Percentiles rank a stretch among this genome's conserved stretches.
phyloP scores from a whole-genome alignment of 2,797 vertebrate genomes.

The Halcyon badia region DNA sequence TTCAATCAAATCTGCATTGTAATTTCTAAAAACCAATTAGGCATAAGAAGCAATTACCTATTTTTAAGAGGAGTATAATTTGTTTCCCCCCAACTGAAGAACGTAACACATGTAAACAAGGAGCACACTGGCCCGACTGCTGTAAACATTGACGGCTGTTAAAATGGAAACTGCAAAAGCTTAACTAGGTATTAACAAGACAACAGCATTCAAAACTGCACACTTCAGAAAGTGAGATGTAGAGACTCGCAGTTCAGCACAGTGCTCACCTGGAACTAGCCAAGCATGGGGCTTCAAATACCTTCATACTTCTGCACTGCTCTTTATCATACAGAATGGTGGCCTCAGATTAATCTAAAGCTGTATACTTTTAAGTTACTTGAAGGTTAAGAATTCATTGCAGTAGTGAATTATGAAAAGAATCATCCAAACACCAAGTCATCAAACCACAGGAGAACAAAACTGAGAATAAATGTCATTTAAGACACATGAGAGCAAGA shows the following conservation, averaged over 20 bases:
- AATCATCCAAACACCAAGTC: background rate
- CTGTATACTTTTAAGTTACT: background rate
- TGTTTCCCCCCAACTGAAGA: conserved; percentile 68
- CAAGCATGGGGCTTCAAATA: fast-evolving
- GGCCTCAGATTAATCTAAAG: background rate
- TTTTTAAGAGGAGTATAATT: conserved; percentile 78
- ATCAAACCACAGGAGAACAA: fast-evolving
- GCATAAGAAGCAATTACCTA: conserved; percentile 77
- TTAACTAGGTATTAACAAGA: background rate
- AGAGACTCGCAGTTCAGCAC: background rate
- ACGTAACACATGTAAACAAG: conserved; percentile 34
- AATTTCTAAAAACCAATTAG: conserved; percentile 80
- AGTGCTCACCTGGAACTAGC: no score
- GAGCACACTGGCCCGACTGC: conserved; percentile 22
- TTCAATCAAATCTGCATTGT: conserved; percentile 76
- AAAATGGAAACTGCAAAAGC: background rate
- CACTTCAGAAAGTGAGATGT: background rate
- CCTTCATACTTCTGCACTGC: background rate
- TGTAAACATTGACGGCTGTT: background rate
- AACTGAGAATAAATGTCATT: background rate
- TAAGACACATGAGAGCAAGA: background rate
- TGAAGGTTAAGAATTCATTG: background rate
- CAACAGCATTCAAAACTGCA: background rate
- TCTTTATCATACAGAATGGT: background rate
- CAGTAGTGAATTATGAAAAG: background rate